Base-by-base conservation (phyloP, 2,888 invertebrate genomes). In the Heliconius hortense region DNA sequence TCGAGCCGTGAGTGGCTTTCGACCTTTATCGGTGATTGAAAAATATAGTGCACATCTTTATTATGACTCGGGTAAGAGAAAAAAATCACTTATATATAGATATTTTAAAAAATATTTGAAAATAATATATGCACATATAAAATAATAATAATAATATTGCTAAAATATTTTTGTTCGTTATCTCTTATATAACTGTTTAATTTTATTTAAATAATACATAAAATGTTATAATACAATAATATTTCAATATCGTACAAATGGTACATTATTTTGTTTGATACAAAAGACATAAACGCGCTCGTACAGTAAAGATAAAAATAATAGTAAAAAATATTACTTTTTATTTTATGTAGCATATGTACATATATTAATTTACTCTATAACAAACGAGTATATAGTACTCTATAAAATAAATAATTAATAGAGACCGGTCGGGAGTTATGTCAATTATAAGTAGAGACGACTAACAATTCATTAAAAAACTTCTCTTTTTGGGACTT, bases 1-100 rank as follows among this genome's bases (percentile, higher is more conserved):
- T 80, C 77, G 73, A 73, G 31, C 70, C 81, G 77, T 76, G 78
- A 79, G 64, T 77, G 77, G 72, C 76, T 75, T 67, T 43, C 64
- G 64, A 76, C 67, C 72, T 77, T 62, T n/a, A 73, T 72, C 68
- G 71, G 76, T 79, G 74, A 53, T 77, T 67, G 72, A 75, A 77
- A 75, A 60, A 75, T 67, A 72, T 70, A 13, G 74, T 73, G 53
- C 64, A 73, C 70, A 69, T 70, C 48, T 76, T 77, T 63, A 83
- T 78, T 72, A 84, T 84, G 82, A 62, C 78, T 76, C 74, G 78
- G 83, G 86, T 86, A 76, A 84, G 85, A 39, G 24, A 60, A 71
- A 39, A 21, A 71, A 24, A 43, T 82, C 70, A 18, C 62, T 73
- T n/a, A 26, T 74, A 35, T 35, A 35, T 35, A 35, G 31, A 31